phyloP scores from a whole-genome alignment of 2,888 invertebrate species.

The Volucella zonaria region DNA sequence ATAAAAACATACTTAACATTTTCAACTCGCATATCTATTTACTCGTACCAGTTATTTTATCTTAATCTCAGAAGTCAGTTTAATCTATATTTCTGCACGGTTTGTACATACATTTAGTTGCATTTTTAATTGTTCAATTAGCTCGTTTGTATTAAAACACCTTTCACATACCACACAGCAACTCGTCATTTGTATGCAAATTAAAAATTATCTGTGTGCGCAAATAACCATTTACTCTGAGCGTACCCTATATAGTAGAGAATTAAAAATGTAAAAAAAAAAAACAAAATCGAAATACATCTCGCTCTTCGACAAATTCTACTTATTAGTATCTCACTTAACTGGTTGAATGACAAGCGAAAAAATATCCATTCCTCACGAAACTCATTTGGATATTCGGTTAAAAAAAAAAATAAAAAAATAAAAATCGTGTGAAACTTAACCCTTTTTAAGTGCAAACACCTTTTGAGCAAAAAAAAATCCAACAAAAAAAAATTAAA shows the following conservation, averaged over 20 bases:
- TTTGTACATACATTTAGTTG: no score
- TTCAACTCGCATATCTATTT: no score
- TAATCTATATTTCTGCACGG: no score
- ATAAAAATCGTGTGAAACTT: constrained; percentile 42
- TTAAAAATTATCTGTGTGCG: constrained; percentile 3
- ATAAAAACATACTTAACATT: no score
- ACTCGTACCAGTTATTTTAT: no score
- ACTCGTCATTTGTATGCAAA: not conserved
- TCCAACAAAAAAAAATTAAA: constrained; percentile 6
- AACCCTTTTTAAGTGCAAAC: constrained; percentile 44
- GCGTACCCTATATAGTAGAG: constrained; percentile 41
- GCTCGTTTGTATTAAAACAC: not conserved
- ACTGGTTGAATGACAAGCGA: constrained; percentile 44
- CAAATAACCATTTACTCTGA: not conserved
- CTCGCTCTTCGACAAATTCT: constrained; percentile 29
- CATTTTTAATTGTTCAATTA: not conserved
- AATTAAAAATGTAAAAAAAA: not conserved
- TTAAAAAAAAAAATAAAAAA: constrained; percentile 43
- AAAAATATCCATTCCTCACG: constrained; percentile 6
- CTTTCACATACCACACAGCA: not conserved
- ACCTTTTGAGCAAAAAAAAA: not conserved
- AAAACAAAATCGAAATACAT: constrained; percentile 10
- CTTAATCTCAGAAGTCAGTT: no score
- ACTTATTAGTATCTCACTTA: constrained; percentile 42
- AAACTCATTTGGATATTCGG: constrained; percentile 33